A percentile compares a stretch with the other conserved stretches of the same genome.
Conservation (phyloP, 2,797 vertebrate species). For the Chiroxiphia lanceolata region DNA sequence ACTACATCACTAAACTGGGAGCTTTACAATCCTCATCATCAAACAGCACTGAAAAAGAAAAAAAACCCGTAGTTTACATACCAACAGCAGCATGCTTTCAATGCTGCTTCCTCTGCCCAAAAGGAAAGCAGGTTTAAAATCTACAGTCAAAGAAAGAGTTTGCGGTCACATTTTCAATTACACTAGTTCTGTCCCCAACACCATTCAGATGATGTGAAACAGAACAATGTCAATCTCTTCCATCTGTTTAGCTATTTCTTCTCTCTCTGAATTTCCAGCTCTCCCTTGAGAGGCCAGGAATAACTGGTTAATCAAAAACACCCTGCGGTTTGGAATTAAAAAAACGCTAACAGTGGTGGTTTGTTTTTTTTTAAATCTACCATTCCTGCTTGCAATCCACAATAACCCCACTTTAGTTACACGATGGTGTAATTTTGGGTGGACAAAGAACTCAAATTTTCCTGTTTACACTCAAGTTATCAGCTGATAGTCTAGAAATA, state of each 20-base stretch:
- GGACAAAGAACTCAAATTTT: background rate
- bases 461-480: background rate
- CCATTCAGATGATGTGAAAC: background rate
- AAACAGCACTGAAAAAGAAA: background rate
- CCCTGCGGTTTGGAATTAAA: background rate
- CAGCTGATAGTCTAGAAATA: background rate
- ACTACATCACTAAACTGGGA: background rate
- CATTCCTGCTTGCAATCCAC: background rate
- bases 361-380: background rate
- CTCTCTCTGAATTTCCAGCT: conserved; percentile 14
- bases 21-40: background rate
- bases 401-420: background rate
- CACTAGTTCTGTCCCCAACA: background rate
- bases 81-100: background rate
- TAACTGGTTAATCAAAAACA: conserved; percentile 63
- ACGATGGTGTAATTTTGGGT: background rate
- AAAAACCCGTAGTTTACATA: background rate
- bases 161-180: background rate
- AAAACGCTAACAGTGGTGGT: background rate
- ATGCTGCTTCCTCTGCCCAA: background rate
- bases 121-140: background rate
- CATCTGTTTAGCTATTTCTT: conserved; percentile 29
- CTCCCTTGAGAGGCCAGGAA: conserved; percentile 34
- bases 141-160: background rate
- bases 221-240: conserved; percentile 9